Evolutionary conservation across 2,888 invertebrate species (phyloP).

Genomic region (Torymus tubicola): DNA sequence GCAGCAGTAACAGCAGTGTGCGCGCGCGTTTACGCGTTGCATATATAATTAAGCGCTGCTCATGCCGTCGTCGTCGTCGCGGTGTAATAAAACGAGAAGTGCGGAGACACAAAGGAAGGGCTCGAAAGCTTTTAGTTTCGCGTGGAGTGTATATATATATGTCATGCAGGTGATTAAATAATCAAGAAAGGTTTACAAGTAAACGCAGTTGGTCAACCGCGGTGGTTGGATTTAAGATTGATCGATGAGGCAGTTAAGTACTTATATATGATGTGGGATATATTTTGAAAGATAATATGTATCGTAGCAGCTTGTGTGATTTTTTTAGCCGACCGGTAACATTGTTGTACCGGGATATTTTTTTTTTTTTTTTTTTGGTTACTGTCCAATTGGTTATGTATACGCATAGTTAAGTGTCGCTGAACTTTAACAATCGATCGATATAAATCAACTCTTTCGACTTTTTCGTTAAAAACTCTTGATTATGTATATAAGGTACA

Average conservation of each 20-base stretch:
- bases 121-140: neutral
- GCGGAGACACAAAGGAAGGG: neutral
- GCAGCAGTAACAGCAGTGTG: neutral
- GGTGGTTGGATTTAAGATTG: too few relatives aligned
- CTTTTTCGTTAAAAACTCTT: conserved; percentile 25
- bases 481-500: too few relatives aligned
- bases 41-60: conserved; percentile 49
- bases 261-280: too few relatives aligned
- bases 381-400: too few relatives aligned
- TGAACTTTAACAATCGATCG: neutral
- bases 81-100: conserved; percentile 26
- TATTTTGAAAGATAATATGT: too few relatives aligned
- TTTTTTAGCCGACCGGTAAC: too few relatives aligned
- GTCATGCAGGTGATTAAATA: conserved; percentile 46
- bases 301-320: too few relatives aligned
- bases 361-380: too few relatives aligned
- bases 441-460: neutral
- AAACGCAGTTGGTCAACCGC: too few relatives aligned
- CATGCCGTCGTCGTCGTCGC: too few relatives aligned
- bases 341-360: too few relatives aligned
- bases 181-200: neutral
- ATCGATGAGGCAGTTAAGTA: too few relatives aligned
- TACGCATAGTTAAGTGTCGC: neutral
- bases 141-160: neutral
- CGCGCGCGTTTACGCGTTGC: conserved; percentile 60